Evolutionary conservation across 2,888 invertebrate genomes (phyloP), one percentile per base, ranked within the genome.

Genomic region (Phoenoteleia sp.): DNA sequence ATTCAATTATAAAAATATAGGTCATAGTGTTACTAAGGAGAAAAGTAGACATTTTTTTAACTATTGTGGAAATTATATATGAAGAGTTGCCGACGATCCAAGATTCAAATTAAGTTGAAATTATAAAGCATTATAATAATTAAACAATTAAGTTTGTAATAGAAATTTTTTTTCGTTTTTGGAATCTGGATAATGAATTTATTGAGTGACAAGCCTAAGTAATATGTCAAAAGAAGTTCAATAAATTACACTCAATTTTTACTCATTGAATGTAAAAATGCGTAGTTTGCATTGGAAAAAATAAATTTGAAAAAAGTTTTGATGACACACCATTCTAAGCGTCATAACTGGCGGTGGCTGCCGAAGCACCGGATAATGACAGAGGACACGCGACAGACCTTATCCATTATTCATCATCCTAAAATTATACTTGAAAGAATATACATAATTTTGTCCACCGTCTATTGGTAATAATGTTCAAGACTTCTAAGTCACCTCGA

Each of bases 341-440:
- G 64, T 67, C 67, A 84, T 81, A 75, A 79, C 75, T 84, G 79
- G 83, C 74, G 52, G 80, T 80, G 74, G 74, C 81, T 77, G 52
- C 67, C 80, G 86, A 76, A 82, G 66, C 81, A 84, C 79, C 81
- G 81, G 74, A 90, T 93, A 93, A 93, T 92, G 92, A 92, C 92
- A 90, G 89, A 90, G 91, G 93, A 92, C 93, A 93, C 93, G 93
- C 93, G 93, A 93, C 92, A 92, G 89, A 87, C 89, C 91, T 92
- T 91, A 92, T 93, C 92, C 92, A 93, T 93, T 93, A 93, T 93
- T 93, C 92, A 93, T 93, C 90, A 84, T 75, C 87, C 89, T 54
- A 84, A 91, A 91, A 91, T 91, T 90, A 89, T 89, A 90, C 90
- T 87, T 69, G 58, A 81, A 81, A 85, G 88, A 89, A 91, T 91